Evolutionary conservation across 1,140 invertebrate species (phyloP), one percentile per base, ranked within the genome.

Genomic region (Neelides sp.): DNA sequence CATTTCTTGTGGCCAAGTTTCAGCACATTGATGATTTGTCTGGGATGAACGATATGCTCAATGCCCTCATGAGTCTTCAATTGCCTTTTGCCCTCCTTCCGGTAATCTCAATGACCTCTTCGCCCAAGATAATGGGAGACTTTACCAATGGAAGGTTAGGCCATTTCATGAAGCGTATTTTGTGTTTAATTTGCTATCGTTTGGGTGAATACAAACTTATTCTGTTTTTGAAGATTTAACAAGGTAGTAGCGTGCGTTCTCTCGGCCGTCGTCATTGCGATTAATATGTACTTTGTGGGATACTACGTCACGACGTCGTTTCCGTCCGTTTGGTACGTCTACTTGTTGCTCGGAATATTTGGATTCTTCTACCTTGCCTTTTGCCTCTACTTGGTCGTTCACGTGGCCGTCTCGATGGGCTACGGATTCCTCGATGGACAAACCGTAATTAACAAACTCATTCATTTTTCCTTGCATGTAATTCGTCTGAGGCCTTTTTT

Each of bases 31-130:
- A 78, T 17, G 75, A 89, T 55, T 67, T 94, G 32, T 85, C 83
- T 19, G 70, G 69, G 15, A 80, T 94, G 79, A 94, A 94, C 64
- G 88, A 93, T 64, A 70, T 85, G n/a, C 69, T 94, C 1, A 94
- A 94, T 68, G 85, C 85, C 1, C 73, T 91, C 3, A 91, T 91
- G 86, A 83, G 79, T 52, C 68, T 91, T 1, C 86, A 90, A 62
- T 64, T 87, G 49, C 83, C 83, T 2, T 87, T 86, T 64, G 83
- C 90, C 13, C 75, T 86, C 7, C 68, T 94, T 48, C 89, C 90
- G 15, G 83, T 85, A 0, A 77, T 93, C 23, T 85, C 87, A 1
- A 93, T 94, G 62, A 92, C 87, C 0, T 83, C 82, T 44, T 82
- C 82, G 59, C 65, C 68, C 43, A 69, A 72, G 36, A 78, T 93